These are phyloP conservation scores for Anorthoa munda DNA, from an alignment of 2,888 invertebrate species.

Conservation along the genomic window DNA sequence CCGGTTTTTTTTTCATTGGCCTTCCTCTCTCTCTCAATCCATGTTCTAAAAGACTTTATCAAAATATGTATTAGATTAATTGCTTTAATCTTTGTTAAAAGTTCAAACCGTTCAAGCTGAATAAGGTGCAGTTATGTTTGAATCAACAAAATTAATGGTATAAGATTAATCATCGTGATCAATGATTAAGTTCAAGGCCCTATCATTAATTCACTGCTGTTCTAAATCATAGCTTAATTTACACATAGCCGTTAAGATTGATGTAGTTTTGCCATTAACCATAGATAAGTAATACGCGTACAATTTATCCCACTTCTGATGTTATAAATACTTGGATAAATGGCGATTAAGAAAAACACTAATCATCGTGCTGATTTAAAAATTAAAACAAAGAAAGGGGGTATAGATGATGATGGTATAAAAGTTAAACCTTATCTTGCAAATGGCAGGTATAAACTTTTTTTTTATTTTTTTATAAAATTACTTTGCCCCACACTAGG, in stretches of 20 bases:
- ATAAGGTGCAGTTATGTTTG: conserved; percentile 21
- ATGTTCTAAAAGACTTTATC: not conserved
- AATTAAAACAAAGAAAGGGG: not conserved
- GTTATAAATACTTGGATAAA: not conserved
- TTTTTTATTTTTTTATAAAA: no score
- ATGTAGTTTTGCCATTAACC: not conserved
- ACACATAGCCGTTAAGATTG: not conserved
- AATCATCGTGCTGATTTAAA: not conserved
- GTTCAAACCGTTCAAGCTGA: conserved; percentile 7
- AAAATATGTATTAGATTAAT: conserved; percentile 13
- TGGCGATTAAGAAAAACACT: not conserved
- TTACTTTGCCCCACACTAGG: no score
- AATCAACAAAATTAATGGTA: not conserved
- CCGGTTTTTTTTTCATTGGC: no score
- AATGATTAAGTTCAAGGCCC: conserved; percentile 11
- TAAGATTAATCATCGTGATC: conserved; percentile 10
- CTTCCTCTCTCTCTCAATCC: not conserved
- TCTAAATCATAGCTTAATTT: conserved; percentile 9
- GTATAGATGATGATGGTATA: not conserved
- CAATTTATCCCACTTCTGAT: not conserved
- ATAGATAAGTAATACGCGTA: not conserved
- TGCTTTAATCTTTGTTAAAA: conserved; percentile 4
- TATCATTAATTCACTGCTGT: conserved; percentile 1
- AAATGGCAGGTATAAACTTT: not conserved
- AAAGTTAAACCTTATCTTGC: not conserved